These are phyloP conservation scores for Pseudopodoces humilis DNA, from an alignment of 2,113 vertebrate species.

Conservation along the genomic window DNA sequence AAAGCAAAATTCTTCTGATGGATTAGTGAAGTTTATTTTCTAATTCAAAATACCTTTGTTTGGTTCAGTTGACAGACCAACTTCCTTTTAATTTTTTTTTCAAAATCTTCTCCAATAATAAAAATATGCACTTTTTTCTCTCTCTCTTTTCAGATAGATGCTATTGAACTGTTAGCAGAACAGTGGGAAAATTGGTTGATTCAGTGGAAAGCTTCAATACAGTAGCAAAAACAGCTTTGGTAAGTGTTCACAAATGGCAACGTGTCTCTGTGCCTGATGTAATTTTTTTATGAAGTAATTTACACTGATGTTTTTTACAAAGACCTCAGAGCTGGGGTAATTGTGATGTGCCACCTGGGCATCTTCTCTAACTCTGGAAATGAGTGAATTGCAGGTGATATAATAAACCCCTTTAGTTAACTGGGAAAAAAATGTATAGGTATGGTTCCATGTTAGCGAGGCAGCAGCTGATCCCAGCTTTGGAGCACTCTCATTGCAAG, in stretches of 20 bases:
- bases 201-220: constrained; percentile 78
- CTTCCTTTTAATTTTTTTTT: not conserved
- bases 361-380: not conserved
- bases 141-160: constrained; percentile 73
- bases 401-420: not conserved
- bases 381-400: not conserved
- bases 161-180: constrained; percentile 74
- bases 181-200: constrained; percentile 80
- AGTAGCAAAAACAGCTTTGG: constrained; percentile 75
- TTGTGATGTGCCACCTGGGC: not conserved
- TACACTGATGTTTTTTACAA: not conserved
- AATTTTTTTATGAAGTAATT: not conserved
- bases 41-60: not conserved
- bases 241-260: constrained; percentile 64
- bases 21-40: not conserved
- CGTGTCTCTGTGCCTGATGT: not conserved
- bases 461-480: not conserved
- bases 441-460: not conserved
- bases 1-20: not conserved
- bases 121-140: not conserved
- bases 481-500: not conserved
- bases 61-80: not conserved
- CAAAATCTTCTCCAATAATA: not conserved
- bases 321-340: not conserved
- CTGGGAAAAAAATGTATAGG: not conserved